Evolutionary conservation across 1,140 invertebrate genomes (phyloP).

Genomic region (Drosophila cardini): DNA sequence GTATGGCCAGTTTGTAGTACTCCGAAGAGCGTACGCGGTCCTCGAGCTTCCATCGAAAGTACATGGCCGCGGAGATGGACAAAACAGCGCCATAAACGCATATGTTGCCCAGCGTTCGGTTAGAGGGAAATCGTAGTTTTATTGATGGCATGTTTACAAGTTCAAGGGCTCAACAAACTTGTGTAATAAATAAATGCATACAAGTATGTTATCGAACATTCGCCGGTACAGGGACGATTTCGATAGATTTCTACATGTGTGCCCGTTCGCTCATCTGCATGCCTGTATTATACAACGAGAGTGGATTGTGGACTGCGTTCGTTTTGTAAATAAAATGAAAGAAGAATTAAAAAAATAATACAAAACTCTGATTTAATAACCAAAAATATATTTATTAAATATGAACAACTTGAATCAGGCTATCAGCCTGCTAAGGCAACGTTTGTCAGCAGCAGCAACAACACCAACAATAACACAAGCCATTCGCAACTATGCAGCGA

Average conservation of each 20-base stretch:
- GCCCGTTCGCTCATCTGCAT: slow-evolving; percentile 16
- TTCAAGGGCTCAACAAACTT: slow-evolving; percentile 21
- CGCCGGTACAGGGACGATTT: slow-evolving; percentile 44
- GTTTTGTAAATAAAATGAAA: slow-evolving; percentile 44
- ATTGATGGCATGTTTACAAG: slow-evolving; percentile 51
- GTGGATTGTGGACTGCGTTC: not conserved
- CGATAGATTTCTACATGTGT: slow-evolving; percentile 42
- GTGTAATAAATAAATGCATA: slow-evolving; percentile 43
- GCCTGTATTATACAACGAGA: slow-evolving; percentile 45
- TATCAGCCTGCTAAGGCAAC: slow-evolving; percentile 55
- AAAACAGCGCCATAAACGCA: slow-evolving; percentile 85
- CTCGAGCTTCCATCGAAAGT: slow-evolving; percentile 85
- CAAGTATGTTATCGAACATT: slow-evolving; percentile 30
- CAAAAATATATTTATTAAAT: not conserved
- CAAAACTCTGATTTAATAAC: not conserved
- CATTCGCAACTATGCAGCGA: slow-evolving; percentile 64
- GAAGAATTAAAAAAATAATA: slow-evolving; percentile 5
- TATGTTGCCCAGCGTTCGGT: slow-evolving; percentile 85
- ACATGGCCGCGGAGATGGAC: slow-evolving; percentile 84
- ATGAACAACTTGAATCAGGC: slow-evolving; percentile 52
- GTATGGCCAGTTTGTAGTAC: slow-evolving; percentile 87
- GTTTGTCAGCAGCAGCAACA: slow-evolving; percentile 33
- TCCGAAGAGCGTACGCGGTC: slow-evolving; percentile 85
- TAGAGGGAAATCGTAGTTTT: slow-evolving; percentile 70
- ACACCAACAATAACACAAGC: slow-evolving; percentile 32